Base-by-base conservation (phyloP, 2,113 vertebrate genomes). In the Lasiurus cinereus region DNA sequence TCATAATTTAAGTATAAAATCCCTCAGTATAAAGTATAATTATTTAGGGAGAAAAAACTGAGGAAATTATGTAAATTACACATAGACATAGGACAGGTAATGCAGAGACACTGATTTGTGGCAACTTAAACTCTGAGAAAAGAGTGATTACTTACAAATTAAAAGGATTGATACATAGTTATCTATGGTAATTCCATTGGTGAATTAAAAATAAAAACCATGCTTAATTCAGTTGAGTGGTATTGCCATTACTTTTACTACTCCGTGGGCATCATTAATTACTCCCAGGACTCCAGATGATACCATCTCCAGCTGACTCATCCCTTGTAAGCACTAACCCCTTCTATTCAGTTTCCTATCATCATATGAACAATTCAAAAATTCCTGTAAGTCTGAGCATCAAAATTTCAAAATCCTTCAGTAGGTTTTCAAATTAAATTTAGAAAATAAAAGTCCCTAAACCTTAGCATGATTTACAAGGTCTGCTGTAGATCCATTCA, bases 141-240 rank as follows among this genome's bases (percentile, higher is more conserved):
- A 48, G 8, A 70, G 15, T 1, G 76, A 72, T 77, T 91, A 46
- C 78, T 90, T 70, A 29, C 76, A 93, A 93, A 72, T 66, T 79
- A 29, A 90, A 89, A 92, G 5, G 9, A 27, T 11, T 36, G 19
- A 59, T 67, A 67, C 5, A 8, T 21, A 92, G 19, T 11, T 79
- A 90, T 29, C 16, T 78, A 8, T 16, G 78, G n/a, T 62, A 64
- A 78, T 69, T 50, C 19, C 5, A 84, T 6, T 72, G n/a, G 18
- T n/a, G 14, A 79, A 73, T 84, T 64, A 14, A 84, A 92, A 89
- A 64, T 73, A 48, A 84, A 88, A 92, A 84, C 21, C 11, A 48
- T 50, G 14, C 9, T 31, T 79, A 73, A 85, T 48, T 48, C 36
- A n/a, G 16, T 46, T 79, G 43, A 78, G 16, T 15, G 0, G 29